Percentiles rank a stretch among this genome's conserved stretches.
phyloP scores from a whole-genome alignment of 2,888 invertebrate species.

The Pristionchus arcanus region DNA sequence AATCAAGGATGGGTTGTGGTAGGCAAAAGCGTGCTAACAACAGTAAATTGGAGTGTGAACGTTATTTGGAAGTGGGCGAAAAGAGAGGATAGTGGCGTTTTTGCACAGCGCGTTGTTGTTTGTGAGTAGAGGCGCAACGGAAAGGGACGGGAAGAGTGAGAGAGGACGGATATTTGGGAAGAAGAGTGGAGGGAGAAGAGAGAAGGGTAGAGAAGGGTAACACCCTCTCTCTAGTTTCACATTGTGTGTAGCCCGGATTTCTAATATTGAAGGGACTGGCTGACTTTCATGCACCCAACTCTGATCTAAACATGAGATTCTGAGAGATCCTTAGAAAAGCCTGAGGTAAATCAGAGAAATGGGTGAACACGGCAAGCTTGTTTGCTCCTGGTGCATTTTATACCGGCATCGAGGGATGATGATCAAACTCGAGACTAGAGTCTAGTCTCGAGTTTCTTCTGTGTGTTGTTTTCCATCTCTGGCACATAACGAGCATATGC shows the following conservation, averaged over 20 bases:
- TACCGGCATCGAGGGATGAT: too few species aligned
- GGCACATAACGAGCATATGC: conserved; percentile 82
- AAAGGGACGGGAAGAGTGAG: background rate
- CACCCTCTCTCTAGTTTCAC: background rate
- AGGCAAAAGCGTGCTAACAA: background rate
- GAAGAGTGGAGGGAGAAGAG: background rate
- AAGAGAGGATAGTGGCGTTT: background rate
- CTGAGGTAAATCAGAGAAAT: background rate
- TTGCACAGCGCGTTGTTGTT: background rate
- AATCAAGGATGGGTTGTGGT: background rate
- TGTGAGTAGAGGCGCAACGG: background rate
- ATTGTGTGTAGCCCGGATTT: too few species aligned
- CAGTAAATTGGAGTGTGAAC: background rate
- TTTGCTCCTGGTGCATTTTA: background rate
- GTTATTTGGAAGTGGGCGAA: background rate
- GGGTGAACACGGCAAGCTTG: background rate
- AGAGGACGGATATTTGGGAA: background rate
- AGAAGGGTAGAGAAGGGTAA: background rate
- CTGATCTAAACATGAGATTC: background rate
- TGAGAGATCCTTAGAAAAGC: background rate
- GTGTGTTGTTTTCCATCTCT: background rate
- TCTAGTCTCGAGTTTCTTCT: background rate
- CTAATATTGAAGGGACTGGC: too few species aligned
- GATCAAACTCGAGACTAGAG: background rate
- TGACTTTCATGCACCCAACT: too few species aligned